Percentiles rank a stretch among this genome's conserved stretches.
Conservation (phyloP, 1,140 invertebrate genomes). For the Probaryconus sp. region DNA sequence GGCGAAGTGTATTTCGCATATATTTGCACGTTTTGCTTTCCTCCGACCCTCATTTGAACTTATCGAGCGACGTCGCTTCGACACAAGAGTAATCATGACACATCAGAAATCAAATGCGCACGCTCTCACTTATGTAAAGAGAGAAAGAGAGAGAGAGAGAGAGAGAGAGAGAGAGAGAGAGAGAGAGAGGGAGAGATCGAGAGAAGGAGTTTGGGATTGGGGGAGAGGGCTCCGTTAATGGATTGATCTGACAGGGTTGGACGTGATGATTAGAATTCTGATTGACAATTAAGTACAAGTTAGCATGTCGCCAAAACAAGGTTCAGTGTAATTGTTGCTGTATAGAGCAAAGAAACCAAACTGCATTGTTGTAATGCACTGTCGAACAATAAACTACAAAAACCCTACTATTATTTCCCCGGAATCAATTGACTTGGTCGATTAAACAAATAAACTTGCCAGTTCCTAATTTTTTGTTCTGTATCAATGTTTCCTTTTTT, state of each 20-base stretch:
- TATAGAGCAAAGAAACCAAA: neutral
- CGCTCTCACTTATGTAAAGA: conserved; percentile 40
- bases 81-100: conserved; percentile 33
- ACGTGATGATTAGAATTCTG: conserved; percentile 64
- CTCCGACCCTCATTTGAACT: conserved; percentile 17
- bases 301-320: conserved; percentile 45
- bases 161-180: neutral
- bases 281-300: conserved; percentile 66
- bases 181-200: neutral
- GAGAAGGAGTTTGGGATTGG: neutral
- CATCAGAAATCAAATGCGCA: conserved; percentile 49
- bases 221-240: conserved; percentile 29
- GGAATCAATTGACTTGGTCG: no score
- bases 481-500: no score
- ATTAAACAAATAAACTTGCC: no score
- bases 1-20: neutral
- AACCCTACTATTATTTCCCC: neutral
- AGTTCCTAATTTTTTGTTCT: no score
- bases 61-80: conserved; percentile 25
- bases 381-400: neutral
- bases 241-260: conserved; percentile 48
- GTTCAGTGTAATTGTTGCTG: conserved; percentile 19
- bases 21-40: conserved; percentile 11
- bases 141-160: conserved; percentile 1
- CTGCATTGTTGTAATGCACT: conserved; percentile 2